Percentiles rank a stretch among this genome's conserved stretches.
These are phyloP conservation scores for Smutsia temminckii DNA, from an alignment of 2,797 vertebrate genomes.

Conservation along the genomic window DNA sequence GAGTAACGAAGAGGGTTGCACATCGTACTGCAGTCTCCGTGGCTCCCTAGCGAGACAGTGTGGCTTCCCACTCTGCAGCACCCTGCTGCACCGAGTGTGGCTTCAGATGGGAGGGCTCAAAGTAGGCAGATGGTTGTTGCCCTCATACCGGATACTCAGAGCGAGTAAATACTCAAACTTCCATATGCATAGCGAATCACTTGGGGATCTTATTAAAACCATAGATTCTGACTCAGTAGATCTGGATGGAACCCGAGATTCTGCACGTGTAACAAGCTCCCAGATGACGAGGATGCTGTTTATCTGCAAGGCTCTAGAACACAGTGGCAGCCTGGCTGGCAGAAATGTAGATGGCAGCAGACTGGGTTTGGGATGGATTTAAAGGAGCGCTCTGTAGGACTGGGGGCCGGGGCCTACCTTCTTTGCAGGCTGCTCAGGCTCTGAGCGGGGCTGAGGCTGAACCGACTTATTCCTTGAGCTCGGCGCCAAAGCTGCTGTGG, in stretches of 20 bases:
- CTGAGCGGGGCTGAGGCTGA: neutral
- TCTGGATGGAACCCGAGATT: neutral
- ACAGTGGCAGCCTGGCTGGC: neutral
- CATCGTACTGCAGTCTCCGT: neutral
- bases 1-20: neutral
- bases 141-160: neutral
- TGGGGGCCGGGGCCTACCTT: neutral
- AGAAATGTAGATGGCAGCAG: neutral
- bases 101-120: neutral
- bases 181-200: too few relatives aligned
- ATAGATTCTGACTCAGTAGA: neutral
- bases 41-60: neutral
- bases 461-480: too few relatives aligned
- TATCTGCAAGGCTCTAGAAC: neutral
- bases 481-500: neutral
- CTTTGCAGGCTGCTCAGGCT: neutral
- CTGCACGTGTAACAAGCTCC: neutral
- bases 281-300: neutral
- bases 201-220: neutral
- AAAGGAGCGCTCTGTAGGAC: accelerated
- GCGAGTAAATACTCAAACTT: neutral
- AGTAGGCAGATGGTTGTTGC: too few relatives aligned
- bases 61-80: neutral
- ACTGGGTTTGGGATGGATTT: neutral
- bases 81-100: too few relatives aligned